Evolutionary conservation across 1,140 invertebrate genomes (phyloP).

Genomic region (Drosophila chauvacae): DNA sequence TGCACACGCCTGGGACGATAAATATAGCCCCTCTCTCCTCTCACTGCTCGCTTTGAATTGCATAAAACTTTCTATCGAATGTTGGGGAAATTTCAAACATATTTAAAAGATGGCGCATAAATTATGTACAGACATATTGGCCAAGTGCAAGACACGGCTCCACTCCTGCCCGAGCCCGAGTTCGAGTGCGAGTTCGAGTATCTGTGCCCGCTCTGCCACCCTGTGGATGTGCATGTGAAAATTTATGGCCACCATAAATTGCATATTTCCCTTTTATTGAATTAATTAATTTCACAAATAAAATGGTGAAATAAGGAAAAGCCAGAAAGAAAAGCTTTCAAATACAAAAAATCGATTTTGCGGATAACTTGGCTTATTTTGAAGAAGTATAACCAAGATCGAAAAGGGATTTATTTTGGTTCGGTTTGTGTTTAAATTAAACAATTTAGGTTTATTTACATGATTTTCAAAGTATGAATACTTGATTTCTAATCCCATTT

Average conservation of each 20-base stretch:
- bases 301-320: conserved; percentile 43
- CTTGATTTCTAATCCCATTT: neutral
- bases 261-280: conserved; percentile 67
- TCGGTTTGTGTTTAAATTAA: neutral
- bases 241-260: conserved; percentile 73
- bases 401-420: neutral
- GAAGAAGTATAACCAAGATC: neutral
- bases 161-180: conserved; percentile 12
- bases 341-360: conserved; percentile 9
- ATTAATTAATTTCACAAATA: conserved; percentile 74
- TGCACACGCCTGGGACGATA: neutral
- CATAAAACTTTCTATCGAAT: conserved; percentile 40
- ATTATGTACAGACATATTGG: conserved; percentile 65
- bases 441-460: neutral
- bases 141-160: conserved; percentile 48
- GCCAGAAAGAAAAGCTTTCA: conserved; percentile 4
- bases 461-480: neutral
- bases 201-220: conserved; percentile 7
- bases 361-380: neutral
- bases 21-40: neutral
- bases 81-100: conserved; percentile 36
- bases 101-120: conserved; percentile 74
- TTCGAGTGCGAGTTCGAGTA: conserved; percentile 4
- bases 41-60: conserved; percentile 1
- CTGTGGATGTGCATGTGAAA: conserved; percentile 32